Percentiles rank a stretch among this genome's conserved stretches.
phyloP scores from a whole-genome alignment of 2,888 invertebrate genomes.

The Drosophila anomalipes region DNA sequence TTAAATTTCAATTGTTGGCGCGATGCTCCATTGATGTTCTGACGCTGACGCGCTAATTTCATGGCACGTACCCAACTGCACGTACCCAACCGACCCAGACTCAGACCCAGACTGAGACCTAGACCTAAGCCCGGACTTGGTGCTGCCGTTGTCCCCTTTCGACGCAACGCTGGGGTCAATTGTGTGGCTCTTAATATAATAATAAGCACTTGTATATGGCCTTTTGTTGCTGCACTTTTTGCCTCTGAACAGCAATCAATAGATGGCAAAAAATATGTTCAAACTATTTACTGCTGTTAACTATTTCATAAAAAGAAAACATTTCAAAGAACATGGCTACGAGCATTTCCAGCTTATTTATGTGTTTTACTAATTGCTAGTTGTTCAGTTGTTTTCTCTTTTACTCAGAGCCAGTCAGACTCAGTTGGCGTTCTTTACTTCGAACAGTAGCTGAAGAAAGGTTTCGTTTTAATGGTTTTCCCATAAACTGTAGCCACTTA shows the following conservation, averaged over 20 bases:
- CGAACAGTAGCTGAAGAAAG: slow-evolving; percentile 53
- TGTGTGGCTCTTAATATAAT: slow-evolving; percentile 71
- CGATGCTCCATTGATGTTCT: slow-evolving; percentile 64
- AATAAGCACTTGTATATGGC: slow-evolving; percentile 68
- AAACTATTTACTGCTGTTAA: slow-evolving; percentile 43
- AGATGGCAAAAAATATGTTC: slow-evolving; percentile 38
- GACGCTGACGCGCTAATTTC: slow-evolving; percentile 69
- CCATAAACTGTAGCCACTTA: slow-evolving; percentile 57
- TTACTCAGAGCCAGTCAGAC: not conserved
- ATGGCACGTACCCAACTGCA: slow-evolving; percentile 56
- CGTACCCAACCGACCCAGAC: slow-evolving; percentile 24
- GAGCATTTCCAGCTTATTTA: slow-evolving; percentile 48
- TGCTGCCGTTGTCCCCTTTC: slow-evolving; percentile 26
- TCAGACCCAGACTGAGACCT: slow-evolving; percentile 4
- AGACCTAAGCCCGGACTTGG: not conserved
- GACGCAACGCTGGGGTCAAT: slow-evolving; percentile 59
- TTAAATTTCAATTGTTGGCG: slow-evolving; percentile 61
- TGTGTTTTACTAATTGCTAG: slow-evolving; percentile 62
- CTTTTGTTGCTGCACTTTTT: slow-evolving; percentile 48
- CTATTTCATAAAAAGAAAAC: slow-evolving; percentile 33
- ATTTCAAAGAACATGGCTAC: slow-evolving; percentile 32
- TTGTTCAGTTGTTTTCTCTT: slow-evolving; percentile 24
- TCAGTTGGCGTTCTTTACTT: slow-evolving; percentile 11
- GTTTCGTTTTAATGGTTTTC: slow-evolving; percentile 54
- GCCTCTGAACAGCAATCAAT: slow-evolving; percentile 46